These are phyloP conservation scores for Psilopogon haemacephalus DNA, from an alignment of 2,113 vertebrate species.

Conservation along the genomic window DNA sequence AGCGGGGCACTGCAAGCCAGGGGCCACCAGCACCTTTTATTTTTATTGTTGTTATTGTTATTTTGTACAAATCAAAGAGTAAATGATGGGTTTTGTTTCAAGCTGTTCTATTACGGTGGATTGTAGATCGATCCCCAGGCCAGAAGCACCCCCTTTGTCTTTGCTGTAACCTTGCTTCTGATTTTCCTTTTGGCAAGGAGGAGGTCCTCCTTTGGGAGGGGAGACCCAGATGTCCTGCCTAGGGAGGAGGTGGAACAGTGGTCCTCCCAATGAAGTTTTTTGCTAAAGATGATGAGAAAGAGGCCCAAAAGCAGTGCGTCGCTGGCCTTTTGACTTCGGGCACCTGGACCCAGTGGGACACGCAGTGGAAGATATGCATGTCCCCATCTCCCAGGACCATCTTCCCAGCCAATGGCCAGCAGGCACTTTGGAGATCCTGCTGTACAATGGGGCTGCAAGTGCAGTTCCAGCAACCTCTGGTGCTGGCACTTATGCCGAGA, in stretches of 20 bases:
- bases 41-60: slow-evolving; percentile 71
- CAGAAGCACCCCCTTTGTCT: slow-evolving; percentile 52
- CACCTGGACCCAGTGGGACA: rapidly evolving
- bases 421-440: background rate
- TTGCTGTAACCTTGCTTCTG: slow-evolving; percentile 59
- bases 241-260: background rate
- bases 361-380: background rate
- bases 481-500: background rate
- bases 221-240: background rate
- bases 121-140: slow-evolving; percentile 90
- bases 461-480: background rate
- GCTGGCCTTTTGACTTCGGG: background rate
- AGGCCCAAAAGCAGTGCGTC: background rate
- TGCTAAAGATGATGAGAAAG: background rate
- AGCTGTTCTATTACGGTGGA: slow-evolving; percentile 71
- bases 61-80: slow-evolving; percentile 80
- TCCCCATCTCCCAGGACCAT: background rate
- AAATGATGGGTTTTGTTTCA: slow-evolving; percentile 66
- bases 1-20: slow-evolving; percentile 40
- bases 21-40: slow-evolving; percentile 73
- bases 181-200: background rate
- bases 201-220: background rate
- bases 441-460: background rate
- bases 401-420: background rate
- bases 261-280: background rate